These are phyloP conservation scores for Malurus alboscapulatus DNA, from an alignment of 2,113 vertebrate species.

Conservation along the genomic window DNA sequence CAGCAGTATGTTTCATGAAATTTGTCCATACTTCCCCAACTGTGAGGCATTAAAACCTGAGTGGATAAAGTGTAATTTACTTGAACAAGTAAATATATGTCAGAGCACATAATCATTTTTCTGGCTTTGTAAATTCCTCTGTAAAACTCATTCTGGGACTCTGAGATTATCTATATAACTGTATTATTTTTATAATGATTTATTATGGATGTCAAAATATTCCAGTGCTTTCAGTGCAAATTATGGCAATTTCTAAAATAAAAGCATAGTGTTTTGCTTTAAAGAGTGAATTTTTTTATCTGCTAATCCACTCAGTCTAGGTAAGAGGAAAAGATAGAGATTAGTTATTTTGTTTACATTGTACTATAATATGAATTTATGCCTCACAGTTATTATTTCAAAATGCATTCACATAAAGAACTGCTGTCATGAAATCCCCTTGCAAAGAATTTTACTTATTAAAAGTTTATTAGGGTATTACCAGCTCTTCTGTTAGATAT, in stretches of 20 bases:
- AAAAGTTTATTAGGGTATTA: not conserved
- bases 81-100: not conserved
- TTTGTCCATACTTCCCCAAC: not conserved
- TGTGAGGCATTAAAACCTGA: not conserved
- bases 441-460: not conserved
- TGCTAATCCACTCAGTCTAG: not conserved
- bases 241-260: not conserved
- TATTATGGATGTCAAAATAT: not conserved
- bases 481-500: not conserved
- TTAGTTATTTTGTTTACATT: not conserved
- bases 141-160: not conserved
- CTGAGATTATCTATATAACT: not conserved
- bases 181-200: not conserved
- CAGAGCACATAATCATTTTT: not conserved
- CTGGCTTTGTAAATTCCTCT: not conserved
- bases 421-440: not conserved
- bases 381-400: not conserved
- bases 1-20: not conserved
- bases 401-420: not conserved
- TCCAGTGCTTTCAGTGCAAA: not conserved
- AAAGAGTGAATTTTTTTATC: not conserved
- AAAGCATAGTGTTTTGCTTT: not conserved
- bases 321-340: not conserved
- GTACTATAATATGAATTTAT: not conserved
- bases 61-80: not conserved